phyloP scores from a whole-genome alignment of 2,113 vertebrate genomes.

The Propithecus coquereli region DNA sequence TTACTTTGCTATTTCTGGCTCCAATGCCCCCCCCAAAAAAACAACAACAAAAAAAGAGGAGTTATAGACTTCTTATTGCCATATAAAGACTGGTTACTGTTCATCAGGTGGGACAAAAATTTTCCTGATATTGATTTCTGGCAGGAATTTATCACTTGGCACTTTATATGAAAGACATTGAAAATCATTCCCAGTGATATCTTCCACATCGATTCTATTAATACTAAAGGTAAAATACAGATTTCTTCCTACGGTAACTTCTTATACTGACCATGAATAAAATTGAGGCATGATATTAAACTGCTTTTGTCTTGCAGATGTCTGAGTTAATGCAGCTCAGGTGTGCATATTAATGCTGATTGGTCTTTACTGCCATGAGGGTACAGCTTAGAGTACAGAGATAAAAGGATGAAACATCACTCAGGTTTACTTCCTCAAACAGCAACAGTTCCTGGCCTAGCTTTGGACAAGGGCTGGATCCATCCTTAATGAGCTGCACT shows the following conservation, averaged over 20 bases:
- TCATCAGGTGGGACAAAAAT: neutral
- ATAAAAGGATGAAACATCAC: neutral
- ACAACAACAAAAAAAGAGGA: neutral
- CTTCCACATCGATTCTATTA: neutral
- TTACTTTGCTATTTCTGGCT: neutral
- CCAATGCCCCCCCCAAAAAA: neutral
- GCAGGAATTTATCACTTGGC: neutral
- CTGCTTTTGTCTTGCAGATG: neutral
- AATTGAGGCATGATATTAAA: neutral
- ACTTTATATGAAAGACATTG: neutral
- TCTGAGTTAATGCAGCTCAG: neutral
- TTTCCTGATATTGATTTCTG: neutral
- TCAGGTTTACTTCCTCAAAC: neutral
- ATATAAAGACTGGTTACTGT: neutral
- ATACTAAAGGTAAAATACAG: neutral
- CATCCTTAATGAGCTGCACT: neutral
- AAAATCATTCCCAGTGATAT: neutral
- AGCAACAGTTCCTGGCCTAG: neutral
- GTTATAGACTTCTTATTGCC: neutral
- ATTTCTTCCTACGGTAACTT: neutral
- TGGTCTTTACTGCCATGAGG: neutral
- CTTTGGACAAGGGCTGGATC: neutral
- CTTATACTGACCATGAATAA: neutral
- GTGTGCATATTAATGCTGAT: neutral
- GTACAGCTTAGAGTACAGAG: neutral